A percentile compares a stretch with the other conserved stretches of the same genome.
These are phyloP conservation scores for Meliscaeva auricollis DNA, from an alignment of 2,888 invertebrate genomes.

Conservation along the genomic window DNA sequence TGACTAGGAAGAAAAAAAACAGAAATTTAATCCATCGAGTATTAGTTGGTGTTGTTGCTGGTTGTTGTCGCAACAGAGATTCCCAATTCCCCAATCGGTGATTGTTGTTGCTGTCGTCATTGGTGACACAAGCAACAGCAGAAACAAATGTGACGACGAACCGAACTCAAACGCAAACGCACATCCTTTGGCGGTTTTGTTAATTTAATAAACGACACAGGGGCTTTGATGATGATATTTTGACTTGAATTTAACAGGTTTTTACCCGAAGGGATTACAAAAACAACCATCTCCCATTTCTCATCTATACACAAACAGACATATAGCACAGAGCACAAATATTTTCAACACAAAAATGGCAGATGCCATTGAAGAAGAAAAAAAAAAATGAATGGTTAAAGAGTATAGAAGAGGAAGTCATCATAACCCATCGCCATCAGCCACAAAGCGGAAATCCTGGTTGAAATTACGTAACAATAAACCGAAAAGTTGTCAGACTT, in stretches of 20 bases:
- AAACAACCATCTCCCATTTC: conserved; percentile 1
- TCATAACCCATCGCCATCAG: conserved; percentile 33
- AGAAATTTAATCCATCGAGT: conserved; percentile 34
- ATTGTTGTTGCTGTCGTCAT: conserved; percentile 19
- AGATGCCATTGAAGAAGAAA: background rate
- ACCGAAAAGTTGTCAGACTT: background rate
- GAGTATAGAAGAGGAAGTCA: conserved; percentile 4
- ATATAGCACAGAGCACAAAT: too few relatives aligned
- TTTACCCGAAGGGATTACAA: conserved; percentile 59
- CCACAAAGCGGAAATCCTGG: conserved; percentile 21
- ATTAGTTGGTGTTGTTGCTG: conserved; percentile 24
- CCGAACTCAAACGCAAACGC: conserved; percentile 23
- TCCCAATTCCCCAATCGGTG: conserved; percentile 11
- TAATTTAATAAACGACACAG: conserved; percentile 71
- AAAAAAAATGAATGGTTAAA: background rate
- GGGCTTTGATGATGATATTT: conserved; percentile 72
- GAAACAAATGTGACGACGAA: background rate
- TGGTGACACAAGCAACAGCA: conserved; percentile 4
- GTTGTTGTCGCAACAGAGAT: conserved; percentile 26
- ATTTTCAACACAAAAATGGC: background rate
- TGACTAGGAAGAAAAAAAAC: background rate
- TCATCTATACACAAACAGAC: background rate
- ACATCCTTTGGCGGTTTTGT: conserved; percentile 62
- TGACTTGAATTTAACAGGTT: conserved; percentile 71
- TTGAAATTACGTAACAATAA: conserved; percentile 36